A percentile compares a stretch with the other conserved stretches of the same genome.
Evolutionary conservation across 2,113 vertebrate species (phyloP).

Genomic region (Nipponia nippon): DNA sequence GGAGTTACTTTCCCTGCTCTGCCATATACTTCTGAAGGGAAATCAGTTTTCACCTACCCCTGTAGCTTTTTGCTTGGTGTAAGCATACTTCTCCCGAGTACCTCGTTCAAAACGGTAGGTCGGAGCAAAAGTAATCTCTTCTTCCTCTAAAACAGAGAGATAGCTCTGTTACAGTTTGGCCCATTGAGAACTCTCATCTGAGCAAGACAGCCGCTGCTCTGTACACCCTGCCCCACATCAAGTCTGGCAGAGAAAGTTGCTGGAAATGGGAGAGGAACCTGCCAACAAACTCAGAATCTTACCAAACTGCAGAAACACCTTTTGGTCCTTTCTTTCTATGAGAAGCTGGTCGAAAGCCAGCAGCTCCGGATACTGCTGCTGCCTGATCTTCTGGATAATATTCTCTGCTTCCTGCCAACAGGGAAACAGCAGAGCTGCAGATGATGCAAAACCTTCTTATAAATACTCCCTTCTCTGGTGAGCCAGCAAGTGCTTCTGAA

Average conservation of each 20-base stretch:
- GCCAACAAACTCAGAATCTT: constrained; percentile 11
- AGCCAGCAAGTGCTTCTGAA: background rate
- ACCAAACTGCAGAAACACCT: constrained; percentile 93
- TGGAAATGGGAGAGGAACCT: background rate
- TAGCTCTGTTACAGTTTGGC: background rate
- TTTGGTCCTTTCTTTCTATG: constrained; percentile 82
- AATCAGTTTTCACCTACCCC: constrained; percentile 78
- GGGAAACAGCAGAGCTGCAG: constrained; percentile 33
- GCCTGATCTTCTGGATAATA: constrained; percentile 93
- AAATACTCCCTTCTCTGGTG: background rate
- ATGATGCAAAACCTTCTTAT: constrained; percentile 24
- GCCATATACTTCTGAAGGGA: background rate
- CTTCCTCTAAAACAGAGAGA: constrained; percentile 82
- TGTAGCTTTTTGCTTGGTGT: constrained; percentile 96
- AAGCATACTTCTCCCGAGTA: constrained; percentile 89
- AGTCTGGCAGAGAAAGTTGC: background rate
- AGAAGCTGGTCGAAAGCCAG: constrained; percentile 89
- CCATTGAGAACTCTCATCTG: background rate
- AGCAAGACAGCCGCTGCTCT: background rate
- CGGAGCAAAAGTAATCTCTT: constrained; percentile 94
- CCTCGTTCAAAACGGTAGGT: constrained; percentile 95
- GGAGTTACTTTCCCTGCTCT: background rate
- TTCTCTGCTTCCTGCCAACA: constrained; percentile 90
- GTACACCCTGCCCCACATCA: background rate
- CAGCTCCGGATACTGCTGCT: constrained; percentile 91